phyloP scores from a whole-genome alignment of 2,113 vertebrate genomes.

The Phrynocephalus versicolor region DNA sequence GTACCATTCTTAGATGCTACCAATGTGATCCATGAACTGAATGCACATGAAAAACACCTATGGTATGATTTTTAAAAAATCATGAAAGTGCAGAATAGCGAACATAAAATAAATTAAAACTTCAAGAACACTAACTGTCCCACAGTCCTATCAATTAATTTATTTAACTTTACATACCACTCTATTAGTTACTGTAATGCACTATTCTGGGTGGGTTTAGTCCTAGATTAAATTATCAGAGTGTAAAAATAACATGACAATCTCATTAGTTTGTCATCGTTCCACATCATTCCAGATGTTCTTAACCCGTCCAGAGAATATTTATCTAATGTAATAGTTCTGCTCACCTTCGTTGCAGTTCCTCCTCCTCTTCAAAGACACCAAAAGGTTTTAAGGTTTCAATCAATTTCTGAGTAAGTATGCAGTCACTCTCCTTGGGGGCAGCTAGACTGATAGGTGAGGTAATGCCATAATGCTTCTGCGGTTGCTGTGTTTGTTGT shows the following conservation, averaged over 20 bases:
- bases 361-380: slow-evolving; percentile 88
- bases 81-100: too few relatives aligned
- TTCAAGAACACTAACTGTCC: too few relatives aligned
- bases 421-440: slow-evolving; percentile 86
- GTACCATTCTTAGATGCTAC: not conserved
- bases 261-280: not conserved
- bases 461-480: slow-evolving; percentile 89
- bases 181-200: too few relatives aligned
- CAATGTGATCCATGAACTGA: not conserved
- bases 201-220: too few relatives aligned
- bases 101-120: too few relatives aligned
- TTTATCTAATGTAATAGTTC: not conserved
- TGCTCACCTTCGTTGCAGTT: slow-evolving; percentile 86
- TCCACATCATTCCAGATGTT: not conserved
- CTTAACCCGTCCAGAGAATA: not conserved
- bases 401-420: slow-evolving; percentile 83
- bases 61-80: too few relatives aligned
- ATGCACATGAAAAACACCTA: not conserved
- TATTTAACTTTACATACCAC: too few relatives aligned
- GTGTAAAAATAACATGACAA: not conserved
- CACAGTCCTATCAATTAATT: too few relatives aligned
- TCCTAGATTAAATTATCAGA: too few relatives aligned
- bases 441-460: slow-evolving; percentile 87
- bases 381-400: slow-evolving; percentile 85
- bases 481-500: slow-evolving; percentile 77